Conservation (phyloP, 2,888 invertebrate genomes). For the Halocaridina rubra region DNA sequence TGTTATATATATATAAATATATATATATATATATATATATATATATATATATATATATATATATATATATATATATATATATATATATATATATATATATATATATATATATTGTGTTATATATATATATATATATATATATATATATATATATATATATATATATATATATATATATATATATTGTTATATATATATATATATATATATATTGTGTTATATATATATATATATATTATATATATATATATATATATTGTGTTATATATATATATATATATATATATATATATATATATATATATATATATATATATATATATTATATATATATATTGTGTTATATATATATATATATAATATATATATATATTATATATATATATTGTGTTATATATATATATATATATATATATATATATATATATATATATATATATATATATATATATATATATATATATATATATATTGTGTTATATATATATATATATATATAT, state of each 20-base stretch:
- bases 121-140: neutral
- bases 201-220: neutral
- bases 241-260: neutral
- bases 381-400: too few species aligned
- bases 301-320: slow-evolving; percentile 11
- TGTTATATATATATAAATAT: too few species aligned
- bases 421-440: neutral
- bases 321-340: neutral
- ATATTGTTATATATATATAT: neutral
- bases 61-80: slow-evolving; percentile 17
- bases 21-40: slow-evolving; percentile 16
- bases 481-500: neutral
- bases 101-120: neutral
- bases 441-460: slow-evolving; percentile 19
- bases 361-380: neutral
- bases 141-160: slow-evolving; percentile 3
- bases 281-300: slow-evolving; percentile 19
- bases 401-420: neutral
- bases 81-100: neutral
- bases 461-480: too few species aligned
- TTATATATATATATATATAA: slow-evolving; percentile 2
- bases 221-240: neutral
- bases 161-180: neutral
- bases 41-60: slow-evolving; percentile 18
- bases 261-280: too few species aligned